Conservation (phyloP, 2,888 invertebrate genomes). For the Philonicus albiceps region DNA sequence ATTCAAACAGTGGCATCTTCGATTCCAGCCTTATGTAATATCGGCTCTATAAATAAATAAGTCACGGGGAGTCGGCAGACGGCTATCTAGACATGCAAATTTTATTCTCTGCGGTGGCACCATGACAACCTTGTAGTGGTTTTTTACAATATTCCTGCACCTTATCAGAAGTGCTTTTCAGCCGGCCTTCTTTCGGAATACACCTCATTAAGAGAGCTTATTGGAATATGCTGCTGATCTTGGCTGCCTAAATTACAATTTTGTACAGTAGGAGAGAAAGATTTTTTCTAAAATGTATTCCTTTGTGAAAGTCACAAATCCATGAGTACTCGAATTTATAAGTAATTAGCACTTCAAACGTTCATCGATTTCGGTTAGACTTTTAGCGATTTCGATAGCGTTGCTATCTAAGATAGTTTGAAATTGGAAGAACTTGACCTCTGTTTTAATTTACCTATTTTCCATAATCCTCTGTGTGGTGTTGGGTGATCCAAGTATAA, state of each 20-base stretch:
- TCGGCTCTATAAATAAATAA: constrained; percentile 9
- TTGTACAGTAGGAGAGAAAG: neutral
- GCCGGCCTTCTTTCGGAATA: neutral
- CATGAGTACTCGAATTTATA: neutral
- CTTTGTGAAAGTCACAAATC: too few species aligned
- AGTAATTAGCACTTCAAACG: neutral
- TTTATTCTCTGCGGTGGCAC: neutral
- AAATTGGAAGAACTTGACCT: neutral
- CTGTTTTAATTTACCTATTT: neutral
- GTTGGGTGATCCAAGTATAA: neutral
- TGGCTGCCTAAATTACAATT: neutral
- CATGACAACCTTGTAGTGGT: neutral
- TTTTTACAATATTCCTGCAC: neutral
- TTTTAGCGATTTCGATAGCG: neutral
- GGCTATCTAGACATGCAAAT: constrained; percentile 22
- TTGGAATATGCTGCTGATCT: neutral
- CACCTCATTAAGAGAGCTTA: neutral
- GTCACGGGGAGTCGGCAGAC: constrained; percentile 15
- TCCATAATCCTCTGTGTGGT: neutral
- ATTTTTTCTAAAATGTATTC: neutral
- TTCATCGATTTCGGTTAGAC: neutral
- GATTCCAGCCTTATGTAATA: constrained; percentile 14
- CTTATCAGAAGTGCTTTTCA: neutral
- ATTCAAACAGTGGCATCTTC: neutral
- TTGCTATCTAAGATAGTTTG: neutral